Conservation (phyloP, 2,888 invertebrate genomes). For the Parnassius apollo region DNA sequence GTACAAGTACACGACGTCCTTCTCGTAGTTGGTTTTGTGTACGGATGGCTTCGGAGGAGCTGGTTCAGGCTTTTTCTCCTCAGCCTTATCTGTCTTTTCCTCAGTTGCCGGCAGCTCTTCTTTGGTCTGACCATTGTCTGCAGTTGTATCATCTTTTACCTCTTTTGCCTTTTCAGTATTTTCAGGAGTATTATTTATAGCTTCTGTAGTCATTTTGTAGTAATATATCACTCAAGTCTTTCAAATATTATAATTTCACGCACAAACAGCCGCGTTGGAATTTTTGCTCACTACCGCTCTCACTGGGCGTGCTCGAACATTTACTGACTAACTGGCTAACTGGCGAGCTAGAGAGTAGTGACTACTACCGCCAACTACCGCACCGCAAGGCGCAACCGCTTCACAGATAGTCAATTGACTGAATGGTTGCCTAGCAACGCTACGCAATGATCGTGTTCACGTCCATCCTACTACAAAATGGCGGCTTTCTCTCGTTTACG, state of each 20-base stretch:
- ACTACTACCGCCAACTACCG: conserved; percentile 30
- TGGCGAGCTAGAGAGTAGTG: background rate
- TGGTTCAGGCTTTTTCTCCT: conserved; percentile 82
- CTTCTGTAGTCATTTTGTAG: conserved; percentile 87
- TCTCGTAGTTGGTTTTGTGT: conserved; percentile 93
- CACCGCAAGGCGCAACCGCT: conserved; percentile 22
- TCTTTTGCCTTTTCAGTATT: conserved; percentile 83
- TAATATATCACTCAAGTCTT: conserved; percentile 13
- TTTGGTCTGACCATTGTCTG: conserved; percentile 72
- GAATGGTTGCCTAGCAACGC: conserved; percentile 51
- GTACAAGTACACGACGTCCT: conserved; percentile 96
- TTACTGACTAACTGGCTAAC: conserved; percentile 30
- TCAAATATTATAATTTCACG: conserved; percentile 2
- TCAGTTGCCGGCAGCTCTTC: conserved; percentile 66
- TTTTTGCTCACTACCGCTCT: conserved; percentile 37
- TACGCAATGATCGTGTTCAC: conserved; percentile 32
- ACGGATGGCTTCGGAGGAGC: conserved; percentile 89
- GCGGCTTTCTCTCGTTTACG: conserved; percentile 34
- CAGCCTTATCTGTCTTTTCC: conserved; percentile 74
- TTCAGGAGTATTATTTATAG: conserved; percentile 85
- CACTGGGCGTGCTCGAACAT: conserved; percentile 35
- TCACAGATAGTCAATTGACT: conserved; percentile 42
- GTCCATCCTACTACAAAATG: conserved; percentile 44
- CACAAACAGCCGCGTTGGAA: background rate
- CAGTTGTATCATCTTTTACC: conserved; percentile 77